Conservation (phyloP, 2,888 invertebrate species). For the Stenodema calcarata region DNA sequence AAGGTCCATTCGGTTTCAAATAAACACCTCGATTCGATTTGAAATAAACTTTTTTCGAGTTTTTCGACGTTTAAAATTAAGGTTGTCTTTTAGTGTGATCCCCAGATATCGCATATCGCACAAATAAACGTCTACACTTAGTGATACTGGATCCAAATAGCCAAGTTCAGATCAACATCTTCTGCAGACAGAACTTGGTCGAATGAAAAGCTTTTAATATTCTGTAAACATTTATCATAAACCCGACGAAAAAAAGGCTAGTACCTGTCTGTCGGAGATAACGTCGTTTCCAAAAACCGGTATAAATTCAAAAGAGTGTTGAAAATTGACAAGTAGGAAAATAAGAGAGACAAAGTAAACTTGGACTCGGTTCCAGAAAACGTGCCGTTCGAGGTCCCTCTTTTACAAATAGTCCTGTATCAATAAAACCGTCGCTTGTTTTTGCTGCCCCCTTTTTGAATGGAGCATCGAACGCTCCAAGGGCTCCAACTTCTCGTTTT, state of each 20-base stretch:
- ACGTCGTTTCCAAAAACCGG: not conserved
- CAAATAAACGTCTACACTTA: too few relatives aligned
- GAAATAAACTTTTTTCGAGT: too few relatives aligned
- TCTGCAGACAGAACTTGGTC: not conserved
- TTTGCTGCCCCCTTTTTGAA: slow-evolving; percentile 37
- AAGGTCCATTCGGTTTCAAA: too few relatives aligned
- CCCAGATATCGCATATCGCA: too few relatives aligned
- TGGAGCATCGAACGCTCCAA: not conserved
- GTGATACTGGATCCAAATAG: too few relatives aligned
- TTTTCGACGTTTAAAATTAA: too few relatives aligned
- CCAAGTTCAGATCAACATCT: not conserved
- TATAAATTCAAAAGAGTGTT: not conserved
- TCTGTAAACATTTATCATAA: not conserved
- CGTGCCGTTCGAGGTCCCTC: slow-evolving; percentile 2
- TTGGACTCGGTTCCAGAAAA: slow-evolving; percentile 6
- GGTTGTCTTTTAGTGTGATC: too few relatives aligned
- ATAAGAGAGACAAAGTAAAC: slow-evolving; percentile 25
- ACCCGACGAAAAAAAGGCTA: not conserved
- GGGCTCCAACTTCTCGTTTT: not conserved
- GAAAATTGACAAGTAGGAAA: slow-evolving; percentile 26
- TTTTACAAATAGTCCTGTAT: slow-evolving; percentile 42
- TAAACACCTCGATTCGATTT: too few relatives aligned
- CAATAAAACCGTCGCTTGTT: slow-evolving; percentile 44
- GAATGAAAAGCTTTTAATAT: not conserved
- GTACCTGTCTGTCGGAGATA: not conserved